Conservation (phyloP, 2,888 invertebrate species). For the Xylocampa areola region DNA sequence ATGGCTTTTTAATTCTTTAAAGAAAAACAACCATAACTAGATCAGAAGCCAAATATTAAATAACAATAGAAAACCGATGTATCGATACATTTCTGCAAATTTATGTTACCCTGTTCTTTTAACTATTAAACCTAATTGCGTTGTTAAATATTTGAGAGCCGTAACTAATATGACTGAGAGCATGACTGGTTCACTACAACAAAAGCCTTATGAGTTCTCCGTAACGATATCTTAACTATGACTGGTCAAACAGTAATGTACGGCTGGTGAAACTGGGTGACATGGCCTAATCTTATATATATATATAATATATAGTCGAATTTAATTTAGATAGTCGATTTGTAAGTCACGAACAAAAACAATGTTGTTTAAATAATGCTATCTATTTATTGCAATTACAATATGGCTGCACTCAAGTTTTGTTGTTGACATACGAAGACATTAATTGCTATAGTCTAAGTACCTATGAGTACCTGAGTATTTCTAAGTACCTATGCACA, state of each 20-base stretch:
- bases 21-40: neutral
- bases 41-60: conserved; percentile 11
- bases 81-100: neutral
- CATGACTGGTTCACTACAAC: conserved; percentile 1
- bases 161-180: conserved; percentile 23
- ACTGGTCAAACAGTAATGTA: neutral
- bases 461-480: too few relatives aligned
- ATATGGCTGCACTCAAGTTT: too few relatives aligned
- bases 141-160: conserved; percentile 19
- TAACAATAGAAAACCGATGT: neutral
- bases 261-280: neutral
- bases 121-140: conserved; percentile 25
- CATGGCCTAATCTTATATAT: too few relatives aligned
- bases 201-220: conserved; percentile 23
- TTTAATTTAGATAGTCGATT: too few relatives aligned
- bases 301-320: too few relatives aligned
- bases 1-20: too few relatives aligned
- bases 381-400: too few relatives aligned
- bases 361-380: too few relatives aligned
- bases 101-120: conserved; percentile 15
- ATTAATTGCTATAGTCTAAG: too few relatives aligned
- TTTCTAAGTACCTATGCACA: too few relatives aligned
- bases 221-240: conserved; percentile 16
- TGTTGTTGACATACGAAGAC: too few relatives aligned
- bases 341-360: too few relatives aligned